Evolutionary conservation across 2,888 invertebrate genomes (phyloP).

Genomic region (Coelinius sp.): DNA sequence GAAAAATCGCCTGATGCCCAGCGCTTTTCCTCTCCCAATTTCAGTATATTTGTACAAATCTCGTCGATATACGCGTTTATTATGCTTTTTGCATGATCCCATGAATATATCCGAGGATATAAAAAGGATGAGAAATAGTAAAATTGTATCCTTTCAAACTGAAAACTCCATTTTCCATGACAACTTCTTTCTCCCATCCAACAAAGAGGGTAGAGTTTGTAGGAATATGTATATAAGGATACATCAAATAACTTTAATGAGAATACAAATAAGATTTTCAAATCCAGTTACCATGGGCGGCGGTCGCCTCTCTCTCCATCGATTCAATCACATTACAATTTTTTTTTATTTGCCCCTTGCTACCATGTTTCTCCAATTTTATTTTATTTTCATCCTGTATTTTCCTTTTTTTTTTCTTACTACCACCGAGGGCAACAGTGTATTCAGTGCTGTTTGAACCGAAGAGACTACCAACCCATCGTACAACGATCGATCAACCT

Average conservation of each 20-base stretch:
- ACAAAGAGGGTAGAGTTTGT: not conserved
- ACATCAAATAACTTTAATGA: slow-evolving; percentile 34
- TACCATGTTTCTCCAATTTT: slow-evolving; percentile 3
- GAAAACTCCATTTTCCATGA: slow-evolving; percentile 28
- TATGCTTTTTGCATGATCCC: slow-evolving; percentile 17
- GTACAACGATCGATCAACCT: slow-evolving; percentile 22
- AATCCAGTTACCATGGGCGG: slow-evolving; percentile 6
- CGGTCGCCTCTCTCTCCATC: slow-evolving; percentile 15
- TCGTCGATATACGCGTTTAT: slow-evolving; percentile 27
- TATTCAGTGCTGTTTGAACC: slow-evolving; percentile 1
- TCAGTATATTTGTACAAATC: slow-evolving; percentile 36
- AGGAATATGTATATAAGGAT: slow-evolving; percentile 16
- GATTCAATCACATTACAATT: slow-evolving; percentile 35
- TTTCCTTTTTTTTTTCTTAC: not conserved
- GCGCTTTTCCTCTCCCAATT: slow-evolving; percentile 5
- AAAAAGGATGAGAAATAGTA: not conserved
- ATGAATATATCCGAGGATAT: slow-evolving; percentile 28
- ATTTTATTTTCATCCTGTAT: not conserved
- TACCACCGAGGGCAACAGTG: not conserved
- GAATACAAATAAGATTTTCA: slow-evolving; percentile 25
- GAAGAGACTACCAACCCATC: not conserved
- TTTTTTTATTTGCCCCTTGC: not conserved
- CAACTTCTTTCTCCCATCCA: not conserved
- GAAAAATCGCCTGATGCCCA: slow-evolving; percentile 38
- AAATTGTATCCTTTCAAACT: slow-evolving; percentile 28